Percentiles rank a stretch among this genome's conserved stretches.
Conservation (phyloP, 2,113 vertebrate species). For the Nymphicus hollandicus region DNA sequence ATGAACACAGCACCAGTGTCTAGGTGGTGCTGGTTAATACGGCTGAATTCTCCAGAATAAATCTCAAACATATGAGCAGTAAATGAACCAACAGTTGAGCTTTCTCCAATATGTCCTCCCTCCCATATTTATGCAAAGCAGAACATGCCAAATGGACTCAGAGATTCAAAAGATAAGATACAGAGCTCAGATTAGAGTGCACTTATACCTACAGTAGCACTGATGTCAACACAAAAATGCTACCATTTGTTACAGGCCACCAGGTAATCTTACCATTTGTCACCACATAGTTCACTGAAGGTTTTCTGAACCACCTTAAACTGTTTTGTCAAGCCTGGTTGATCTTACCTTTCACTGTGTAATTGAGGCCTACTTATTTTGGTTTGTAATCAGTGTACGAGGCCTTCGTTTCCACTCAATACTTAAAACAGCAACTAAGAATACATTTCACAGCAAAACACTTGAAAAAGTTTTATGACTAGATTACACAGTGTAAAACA, state of each 20-base stretch:
- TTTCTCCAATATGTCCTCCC: not conserved
- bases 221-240: not conserved
- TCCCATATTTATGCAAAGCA: not conserved
- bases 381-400: not conserved
- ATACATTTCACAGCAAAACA: not conserved
- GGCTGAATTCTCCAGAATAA: not conserved
- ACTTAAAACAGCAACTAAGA: not conserved
- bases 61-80: not conserved
- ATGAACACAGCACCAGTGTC: not conserved
- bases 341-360: not conserved
- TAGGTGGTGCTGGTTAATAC: not conserved
- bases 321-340: not conserved
- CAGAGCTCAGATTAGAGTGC: not conserved
- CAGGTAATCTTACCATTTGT: not conserved
- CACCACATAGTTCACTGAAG: not conserved
- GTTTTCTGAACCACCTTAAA: not conserved
- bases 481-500: not conserved
- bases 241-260: not conserved
- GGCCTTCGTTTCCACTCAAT: not conserved
- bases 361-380: not conserved
- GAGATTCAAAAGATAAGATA: not conserved
- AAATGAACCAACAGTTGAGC: not conserved
- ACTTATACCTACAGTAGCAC: not conserved
- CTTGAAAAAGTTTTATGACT: not conserved
- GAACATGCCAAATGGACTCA: not conserved